Evolutionary conservation across 2,113 vertebrate genomes (phyloP).

Genomic region (Erinaceus europaeus): DNA sequence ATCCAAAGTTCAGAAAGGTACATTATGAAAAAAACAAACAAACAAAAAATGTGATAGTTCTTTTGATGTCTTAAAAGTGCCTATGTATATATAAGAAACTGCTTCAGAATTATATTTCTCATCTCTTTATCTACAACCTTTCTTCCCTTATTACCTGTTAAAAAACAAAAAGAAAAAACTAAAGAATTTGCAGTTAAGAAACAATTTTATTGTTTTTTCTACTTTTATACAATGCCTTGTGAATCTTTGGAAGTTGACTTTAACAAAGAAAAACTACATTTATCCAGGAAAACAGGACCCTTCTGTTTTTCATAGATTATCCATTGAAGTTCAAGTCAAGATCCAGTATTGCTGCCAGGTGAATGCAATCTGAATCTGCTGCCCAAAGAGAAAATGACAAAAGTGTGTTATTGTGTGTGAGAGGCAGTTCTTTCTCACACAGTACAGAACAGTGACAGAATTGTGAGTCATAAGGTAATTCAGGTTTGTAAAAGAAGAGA

Average conservation of each 20-base stretch:
- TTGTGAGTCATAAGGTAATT: neutral
- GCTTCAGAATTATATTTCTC: neutral
- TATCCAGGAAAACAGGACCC: neutral
- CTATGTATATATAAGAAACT: neutral
- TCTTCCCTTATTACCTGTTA: neutral
- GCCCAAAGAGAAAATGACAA: neutral
- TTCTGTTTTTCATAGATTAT: neutral
- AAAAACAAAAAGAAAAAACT: too few relatives aligned
- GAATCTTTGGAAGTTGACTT: neutral
- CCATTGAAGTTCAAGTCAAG: constrained; percentile 18
- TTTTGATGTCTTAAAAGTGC: neutral
- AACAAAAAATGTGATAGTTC: neutral
- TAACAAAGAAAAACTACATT: neutral
- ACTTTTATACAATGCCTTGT: neutral
- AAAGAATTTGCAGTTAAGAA: neutral
- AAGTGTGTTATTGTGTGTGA: neutral
- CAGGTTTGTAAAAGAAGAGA: too few relatives aligned
- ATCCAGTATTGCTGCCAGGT: neutral
- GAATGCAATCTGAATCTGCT: neutral
- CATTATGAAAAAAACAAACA: neutral
- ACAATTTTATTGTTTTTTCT: neutral
- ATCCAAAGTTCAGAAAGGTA: neutral
- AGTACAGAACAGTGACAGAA: neutral
- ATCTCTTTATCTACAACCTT: neutral
- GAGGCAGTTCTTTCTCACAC: neutral